These are phyloP conservation scores for Sterna hirundo DNA, from an alignment of 2,113 vertebrate species.

Conservation along the genomic window DNA sequence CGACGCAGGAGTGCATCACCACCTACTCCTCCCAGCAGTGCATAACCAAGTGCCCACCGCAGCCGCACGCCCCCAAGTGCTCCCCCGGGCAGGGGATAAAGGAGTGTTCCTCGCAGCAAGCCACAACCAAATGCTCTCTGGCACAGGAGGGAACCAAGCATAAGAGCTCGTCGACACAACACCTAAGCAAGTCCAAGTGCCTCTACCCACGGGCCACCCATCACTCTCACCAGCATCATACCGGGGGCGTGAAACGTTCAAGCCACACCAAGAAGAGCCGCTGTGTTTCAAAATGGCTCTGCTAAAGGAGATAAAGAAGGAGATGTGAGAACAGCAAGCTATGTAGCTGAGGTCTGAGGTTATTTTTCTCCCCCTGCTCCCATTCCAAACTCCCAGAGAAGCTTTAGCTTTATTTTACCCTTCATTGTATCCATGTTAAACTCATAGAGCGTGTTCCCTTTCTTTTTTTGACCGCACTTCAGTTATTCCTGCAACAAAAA, in stretches of 20 bases:
- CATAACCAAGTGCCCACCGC: rapidly evolving
- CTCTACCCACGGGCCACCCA: not conserved
- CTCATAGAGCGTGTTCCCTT: rapidly evolving
- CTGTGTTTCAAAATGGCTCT: slow-evolving; percentile 14
- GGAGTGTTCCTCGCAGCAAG: not conserved
- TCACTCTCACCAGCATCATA: rapidly evolving
- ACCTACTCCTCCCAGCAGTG: not conserved
- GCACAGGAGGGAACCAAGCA: not conserved
- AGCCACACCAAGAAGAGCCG: slow-evolving; percentile 1
- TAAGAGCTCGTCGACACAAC: not conserved
- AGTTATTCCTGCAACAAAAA: not conserved
- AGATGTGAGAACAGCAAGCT: not conserved
- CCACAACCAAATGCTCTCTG: not conserved
- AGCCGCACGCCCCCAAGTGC: not conserved
- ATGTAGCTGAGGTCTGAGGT: not conserved
- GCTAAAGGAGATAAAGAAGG: not conserved
- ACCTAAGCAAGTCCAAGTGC: not conserved
- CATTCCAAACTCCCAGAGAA: not conserved
- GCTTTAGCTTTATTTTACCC: not conserved
- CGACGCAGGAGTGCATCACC: not conserved
- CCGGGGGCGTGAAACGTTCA: not conserved
- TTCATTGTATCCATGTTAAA: not conserved
- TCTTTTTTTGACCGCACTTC: not conserved
- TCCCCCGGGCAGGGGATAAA: rapidly evolving
- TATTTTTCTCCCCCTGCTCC: rapidly evolving